Percentiles rank a stretch among this genome's conserved stretches.
Evolutionary conservation across 2,888 invertebrate species (phyloP).

Genomic region (Drosophila nr. perissopoda): DNA sequence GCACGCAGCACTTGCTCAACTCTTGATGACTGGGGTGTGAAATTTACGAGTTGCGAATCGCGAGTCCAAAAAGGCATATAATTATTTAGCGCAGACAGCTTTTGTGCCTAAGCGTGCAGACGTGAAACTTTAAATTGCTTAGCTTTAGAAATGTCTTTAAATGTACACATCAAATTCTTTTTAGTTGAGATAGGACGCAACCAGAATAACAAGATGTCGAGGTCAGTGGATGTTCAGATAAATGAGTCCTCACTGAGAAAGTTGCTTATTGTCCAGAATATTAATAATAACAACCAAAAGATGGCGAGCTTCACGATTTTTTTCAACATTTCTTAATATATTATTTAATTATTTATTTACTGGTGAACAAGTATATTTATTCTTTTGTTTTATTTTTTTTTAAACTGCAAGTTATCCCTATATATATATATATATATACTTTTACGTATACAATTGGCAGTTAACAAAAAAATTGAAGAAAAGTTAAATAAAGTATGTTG

Average conservation of each 20-base stretch:
- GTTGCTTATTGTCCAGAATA: not conserved
- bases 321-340: no score
- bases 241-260: not conserved
- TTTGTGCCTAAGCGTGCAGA: constrained; percentile 9
- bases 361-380: no score
- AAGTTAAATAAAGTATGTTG: constrained; percentile 42
- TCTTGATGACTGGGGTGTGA: constrained; percentile 69
- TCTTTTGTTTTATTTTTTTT: not conserved
- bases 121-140: constrained; percentile 26
- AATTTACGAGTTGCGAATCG: constrained; percentile 59
- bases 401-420: not conserved
- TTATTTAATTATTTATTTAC: no score
- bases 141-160: constrained; percentile 9
- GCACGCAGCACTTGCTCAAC: constrained; percentile 61
- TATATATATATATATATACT: not conserved
- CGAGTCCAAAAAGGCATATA: constrained; percentile 66
- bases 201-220: not conserved
- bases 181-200: not conserved
- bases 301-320: no score
- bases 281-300: not conserved
- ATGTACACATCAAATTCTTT: not conserved
- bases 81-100: constrained; percentile 52
- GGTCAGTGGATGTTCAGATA: not conserved
- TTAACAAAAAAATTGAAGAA: not conserved
- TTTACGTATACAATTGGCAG: not conserved